Evolutionary conservation across 2,888 invertebrate species (phyloP), one percentile per base, ranked within the genome.

Genomic region (Beris morrisii): DNA sequence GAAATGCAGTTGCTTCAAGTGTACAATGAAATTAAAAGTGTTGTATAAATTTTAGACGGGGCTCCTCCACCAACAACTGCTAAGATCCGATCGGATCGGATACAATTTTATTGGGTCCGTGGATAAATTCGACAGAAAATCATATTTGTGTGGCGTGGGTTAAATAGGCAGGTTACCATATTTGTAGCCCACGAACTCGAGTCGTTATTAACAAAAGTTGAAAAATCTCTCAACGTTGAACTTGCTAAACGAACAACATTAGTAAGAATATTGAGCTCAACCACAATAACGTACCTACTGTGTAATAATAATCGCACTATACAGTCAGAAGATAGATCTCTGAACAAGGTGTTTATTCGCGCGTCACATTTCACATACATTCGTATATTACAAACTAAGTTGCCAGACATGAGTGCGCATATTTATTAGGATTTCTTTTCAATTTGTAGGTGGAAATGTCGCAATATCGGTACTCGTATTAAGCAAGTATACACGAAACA

Each of bases 391-490:
- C 3, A 38, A 38, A 38, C 38, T 38, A 38, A 38, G 9, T 48
- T 15, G n/a, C 2, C n/a, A 15, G n/a, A 48, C 13, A 15, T 48
- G 15, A 15, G 15, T 48, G 15, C 15, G n/a, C n/a, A 15, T 48
- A 48, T 48, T 46, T 50, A 32, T 52, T 43, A 15, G 61, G 38
- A 50, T 61, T 38, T 50, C 61, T 50, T 59, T 61, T 38, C 61
- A 61, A 61, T 61, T 61, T 50, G 61, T 61, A 61, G 61, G 61
- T 61, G 61, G 61, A 50, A 50, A 61, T 52, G 61, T 61, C 61
- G 38, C 50, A 61, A 61, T 15, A 43, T 61, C 52, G 32, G 52
- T 46, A 61, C 22, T 38, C 22, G 9, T 38, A 38, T 38, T 38
- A 38, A 38, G 38, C 38, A 3, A 3, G 4, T 38, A 38, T 38